phyloP scores from a whole-genome alignment of 2,797 vertebrate species.

The Microctenopoma stevenorrisi region DNA sequence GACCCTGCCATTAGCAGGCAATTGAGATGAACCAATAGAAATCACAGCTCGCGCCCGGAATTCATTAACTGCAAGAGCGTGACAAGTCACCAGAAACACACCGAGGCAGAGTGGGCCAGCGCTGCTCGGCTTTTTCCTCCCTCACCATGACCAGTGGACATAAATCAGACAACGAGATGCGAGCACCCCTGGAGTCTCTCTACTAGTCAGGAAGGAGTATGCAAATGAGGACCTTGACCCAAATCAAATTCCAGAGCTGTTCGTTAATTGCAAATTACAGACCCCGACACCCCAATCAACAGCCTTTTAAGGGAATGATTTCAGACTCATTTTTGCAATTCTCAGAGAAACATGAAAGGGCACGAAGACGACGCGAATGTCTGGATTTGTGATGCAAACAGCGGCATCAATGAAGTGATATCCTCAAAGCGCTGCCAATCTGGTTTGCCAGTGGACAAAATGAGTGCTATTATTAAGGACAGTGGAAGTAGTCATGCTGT shows the following conservation, averaged over 20 bases:
- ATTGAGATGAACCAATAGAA: conserved; percentile 84
- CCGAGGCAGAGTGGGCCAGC: conserved; percentile 61
- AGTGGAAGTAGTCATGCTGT: conserved; percentile 51
- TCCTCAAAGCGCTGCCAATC: conserved; percentile 47
- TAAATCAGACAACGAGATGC: conserved; percentile 78
- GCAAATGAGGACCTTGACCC: conserved; percentile 86
- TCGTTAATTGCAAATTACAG: conserved; percentile 89
- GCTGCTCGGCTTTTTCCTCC: conserved; percentile 47
- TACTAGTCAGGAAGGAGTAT: conserved; percentile 77
- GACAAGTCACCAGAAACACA: conserved; percentile 78
- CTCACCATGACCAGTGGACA: conserved; percentile 70
- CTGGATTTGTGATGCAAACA: conserved; percentile 69
- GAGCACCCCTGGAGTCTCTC: conserved; percentile 76
- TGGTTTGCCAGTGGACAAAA: conserved; percentile 52
- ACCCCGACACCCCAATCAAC: conserved; percentile 86
- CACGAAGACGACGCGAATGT: conserved; percentile 72
- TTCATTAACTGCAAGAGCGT: conserved; percentile 81
- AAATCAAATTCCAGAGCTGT: conserved; percentile 85
- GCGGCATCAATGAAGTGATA: conserved; percentile 54
- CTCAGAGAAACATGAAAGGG: conserved; percentile 79
- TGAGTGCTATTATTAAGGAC: conserved; percentile 48
- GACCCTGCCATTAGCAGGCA: conserved; percentile 81
- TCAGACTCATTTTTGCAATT: conserved; percentile 82
- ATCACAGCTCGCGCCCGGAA: conserved; percentile 79
- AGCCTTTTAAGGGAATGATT: conserved; percentile 84